Evolutionary conservation across 2,888 invertebrate genomes (phyloP).

Genomic region (Bibio marci): DNA sequence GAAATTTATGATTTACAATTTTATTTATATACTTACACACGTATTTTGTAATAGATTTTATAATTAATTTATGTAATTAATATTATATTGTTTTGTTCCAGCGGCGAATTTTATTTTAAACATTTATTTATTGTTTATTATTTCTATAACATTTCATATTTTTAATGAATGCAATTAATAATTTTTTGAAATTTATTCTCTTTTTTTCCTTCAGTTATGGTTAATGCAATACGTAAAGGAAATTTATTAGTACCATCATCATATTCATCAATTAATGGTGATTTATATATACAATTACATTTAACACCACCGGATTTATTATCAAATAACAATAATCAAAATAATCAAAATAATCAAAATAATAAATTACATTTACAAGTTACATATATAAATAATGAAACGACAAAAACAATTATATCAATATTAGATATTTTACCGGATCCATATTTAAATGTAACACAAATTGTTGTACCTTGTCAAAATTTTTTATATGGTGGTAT

Average conservation of each 20-base stretch:
- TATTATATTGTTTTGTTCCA: too few relatives aligned
- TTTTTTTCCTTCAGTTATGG: too few relatives aligned
- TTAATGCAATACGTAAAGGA: slow-evolving; percentile 26
- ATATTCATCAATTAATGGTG: slow-evolving; percentile 63
- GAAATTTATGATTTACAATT: too few relatives aligned
- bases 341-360: slow-evolving; percentile 6
- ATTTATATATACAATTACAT: slow-evolving; percentile 53
- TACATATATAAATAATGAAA: slow-evolving; percentile 30
- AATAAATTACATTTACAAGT: slow-evolving; percentile 30
- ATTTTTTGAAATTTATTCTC: too few relatives aligned
- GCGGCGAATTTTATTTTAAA: too few relatives aligned
- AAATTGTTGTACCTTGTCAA: slow-evolving; percentile 47
- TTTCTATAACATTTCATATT: too few relatives aligned
- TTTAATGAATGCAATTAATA: too few relatives aligned
- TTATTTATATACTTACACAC: too few relatives aligned
- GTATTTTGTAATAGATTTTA: too few relatives aligned
- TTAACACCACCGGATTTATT: slow-evolving; percentile 16
- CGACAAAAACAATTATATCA: slow-evolving; percentile 21
- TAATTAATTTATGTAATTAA: too few relatives aligned
- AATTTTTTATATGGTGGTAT: slow-evolving; percentile 56
- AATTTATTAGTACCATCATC: slow-evolving; percentile 54
- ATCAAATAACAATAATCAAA: slow-evolving; percentile 28
- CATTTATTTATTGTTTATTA: too few relatives aligned
- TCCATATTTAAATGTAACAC: slow-evolving; percentile 21
- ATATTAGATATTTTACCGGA: slow-evolving; percentile 10